A percentile compares a stretch with the other conserved stretches of the same genome.
phyloP scores from a whole-genome alignment of 2,797 vertebrate species.

The Hippopotamyrus pictus region DNA sequence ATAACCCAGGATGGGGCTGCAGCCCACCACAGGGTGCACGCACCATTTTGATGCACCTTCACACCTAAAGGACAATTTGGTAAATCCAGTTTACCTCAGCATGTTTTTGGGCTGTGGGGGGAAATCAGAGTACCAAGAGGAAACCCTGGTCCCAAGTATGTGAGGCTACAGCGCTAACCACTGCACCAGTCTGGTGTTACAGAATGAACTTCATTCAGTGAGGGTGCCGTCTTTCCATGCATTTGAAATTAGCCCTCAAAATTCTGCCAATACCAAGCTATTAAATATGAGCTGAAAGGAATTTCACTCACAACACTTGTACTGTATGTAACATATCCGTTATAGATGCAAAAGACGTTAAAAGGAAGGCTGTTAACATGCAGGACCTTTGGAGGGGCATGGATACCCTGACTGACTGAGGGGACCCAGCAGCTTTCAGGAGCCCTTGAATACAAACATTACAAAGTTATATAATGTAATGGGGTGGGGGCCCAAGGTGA shows the following conservation, averaged over 20 bases:
- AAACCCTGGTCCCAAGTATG: neutral
- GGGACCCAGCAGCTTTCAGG: neutral
- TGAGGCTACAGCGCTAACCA: neutral
- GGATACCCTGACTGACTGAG: neutral
- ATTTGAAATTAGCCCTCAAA: neutral
- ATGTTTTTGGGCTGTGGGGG: no score
- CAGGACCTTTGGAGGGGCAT: neutral
- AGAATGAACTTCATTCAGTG: neutral
- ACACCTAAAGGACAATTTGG: no score
- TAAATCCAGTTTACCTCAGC: no score
- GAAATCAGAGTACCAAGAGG: no score
- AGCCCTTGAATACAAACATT: neutral
- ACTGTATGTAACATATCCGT: neutral
- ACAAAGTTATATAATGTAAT: neutral
- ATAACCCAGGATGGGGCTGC: no score
- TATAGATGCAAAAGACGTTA: no score
- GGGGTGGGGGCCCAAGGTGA: neutral
- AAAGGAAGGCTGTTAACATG: neutral
- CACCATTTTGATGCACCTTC: neutral
- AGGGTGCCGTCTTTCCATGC: neutral
- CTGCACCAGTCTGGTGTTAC: neutral
- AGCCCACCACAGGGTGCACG: no score
- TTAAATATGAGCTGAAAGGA: neutral
- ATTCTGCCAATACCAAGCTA: neutral
- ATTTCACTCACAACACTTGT: neutral